Conservation (phyloP, 2,113 vertebrate genomes). For the Ceratotherium simum region DNA sequence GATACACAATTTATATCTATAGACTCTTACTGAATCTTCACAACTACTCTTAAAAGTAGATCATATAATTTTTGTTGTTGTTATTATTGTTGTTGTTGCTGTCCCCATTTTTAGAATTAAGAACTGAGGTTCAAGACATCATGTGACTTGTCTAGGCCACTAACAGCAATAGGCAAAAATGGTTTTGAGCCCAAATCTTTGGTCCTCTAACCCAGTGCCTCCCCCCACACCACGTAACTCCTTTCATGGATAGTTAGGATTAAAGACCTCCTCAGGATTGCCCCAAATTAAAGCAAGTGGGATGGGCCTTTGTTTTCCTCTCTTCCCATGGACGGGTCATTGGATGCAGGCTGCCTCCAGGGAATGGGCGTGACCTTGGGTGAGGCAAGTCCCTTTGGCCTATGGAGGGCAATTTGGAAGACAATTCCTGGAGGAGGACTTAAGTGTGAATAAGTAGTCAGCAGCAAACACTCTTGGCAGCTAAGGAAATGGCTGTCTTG, state of each 20-base stretch:
- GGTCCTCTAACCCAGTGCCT: neutral
- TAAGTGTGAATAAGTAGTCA: neutral
- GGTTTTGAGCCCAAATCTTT: neutral
- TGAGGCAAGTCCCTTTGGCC: neutral
- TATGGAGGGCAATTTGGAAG: neutral
- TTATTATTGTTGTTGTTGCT: neutral
- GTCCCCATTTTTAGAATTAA: neutral
- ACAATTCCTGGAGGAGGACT: neutral
- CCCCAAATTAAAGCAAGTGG: neutral
- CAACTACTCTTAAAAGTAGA: neutral
- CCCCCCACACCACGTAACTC: accelerated
- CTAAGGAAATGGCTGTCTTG: neutral
- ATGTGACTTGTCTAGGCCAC: neutral
- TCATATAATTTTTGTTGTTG: neutral
- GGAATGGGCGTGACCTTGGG: neutral
- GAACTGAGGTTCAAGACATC: neutral
- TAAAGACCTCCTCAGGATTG: neutral
- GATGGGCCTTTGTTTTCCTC: neutral
- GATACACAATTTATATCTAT: neutral
- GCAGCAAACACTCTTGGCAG: neutral
- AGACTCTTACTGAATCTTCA: neutral
- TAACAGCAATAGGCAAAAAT: neutral
- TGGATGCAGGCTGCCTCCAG: neutral
- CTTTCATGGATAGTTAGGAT: neutral
- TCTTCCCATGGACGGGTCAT: neutral